phyloP scores from a whole-genome alignment of 2,888 invertebrate species.

The Nomada ferruginata region DNA sequence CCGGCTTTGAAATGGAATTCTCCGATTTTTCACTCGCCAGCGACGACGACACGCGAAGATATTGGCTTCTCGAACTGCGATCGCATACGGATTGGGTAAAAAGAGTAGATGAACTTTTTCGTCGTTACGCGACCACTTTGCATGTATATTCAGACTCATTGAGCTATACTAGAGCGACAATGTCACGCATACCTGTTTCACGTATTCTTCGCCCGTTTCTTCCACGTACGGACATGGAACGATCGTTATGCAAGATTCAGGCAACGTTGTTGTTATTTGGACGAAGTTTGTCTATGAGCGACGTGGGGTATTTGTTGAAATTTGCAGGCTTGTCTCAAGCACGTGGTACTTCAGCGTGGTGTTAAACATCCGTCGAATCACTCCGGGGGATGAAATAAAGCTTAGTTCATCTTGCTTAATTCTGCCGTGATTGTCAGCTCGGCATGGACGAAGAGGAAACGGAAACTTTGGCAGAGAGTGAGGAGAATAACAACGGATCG shows the following conservation, averaged over 20 bases:
- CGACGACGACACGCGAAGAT: neutral
- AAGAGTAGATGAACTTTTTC: constrained; percentile 52
- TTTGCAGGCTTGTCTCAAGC: constrained; percentile 2
- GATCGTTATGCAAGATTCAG: neutral
- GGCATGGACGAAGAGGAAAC: constrained; percentile 17
- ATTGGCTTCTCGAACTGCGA: constrained; percentile 22
- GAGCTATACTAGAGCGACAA: constrained; percentile 45
- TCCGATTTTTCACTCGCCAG: neutral
- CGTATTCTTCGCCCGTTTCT: constrained; percentile 16
- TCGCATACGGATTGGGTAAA: constrained; percentile 37
- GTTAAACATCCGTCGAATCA: constrained; percentile 26
- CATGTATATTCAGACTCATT: constrained; percentile 40
- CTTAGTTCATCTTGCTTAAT: constrained; percentile 36
- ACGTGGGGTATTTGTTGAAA: constrained; percentile 14
- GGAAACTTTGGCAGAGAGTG: constrained; percentile 22
- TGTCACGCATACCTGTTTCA: constrained; percentile 40
- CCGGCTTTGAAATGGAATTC: constrained; percentile 7
- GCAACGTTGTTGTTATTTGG: constrained; percentile 13
- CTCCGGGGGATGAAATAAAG: constrained; percentile 28
- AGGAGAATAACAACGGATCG: neutral
- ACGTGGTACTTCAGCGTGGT: constrained; percentile 16
- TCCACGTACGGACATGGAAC: constrained; percentile 1
- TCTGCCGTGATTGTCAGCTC: constrained; percentile 30
- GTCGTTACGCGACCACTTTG: constrained; percentile 35
- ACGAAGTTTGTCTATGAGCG: neutral